A percentile compares a stretch with the other conserved stretches of the same genome.
These are phyloP conservation scores for Malurus melanocephalus DNA, from an alignment of 2,113 vertebrate species.

Conservation along the genomic window DNA sequence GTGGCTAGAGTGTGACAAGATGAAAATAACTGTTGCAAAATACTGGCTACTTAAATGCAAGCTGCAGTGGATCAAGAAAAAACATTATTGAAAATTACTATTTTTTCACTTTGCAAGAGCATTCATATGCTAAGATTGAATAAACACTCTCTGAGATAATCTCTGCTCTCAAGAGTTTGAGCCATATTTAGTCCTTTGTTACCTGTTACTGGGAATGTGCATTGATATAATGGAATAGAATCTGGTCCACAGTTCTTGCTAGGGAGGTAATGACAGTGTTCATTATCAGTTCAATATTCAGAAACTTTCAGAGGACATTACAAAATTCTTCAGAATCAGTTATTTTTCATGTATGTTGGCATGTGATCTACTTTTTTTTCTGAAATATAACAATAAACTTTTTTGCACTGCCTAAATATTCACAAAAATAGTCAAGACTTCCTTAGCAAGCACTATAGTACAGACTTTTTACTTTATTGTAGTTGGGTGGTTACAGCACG, in stretches of 20 bases:
- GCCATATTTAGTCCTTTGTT: background rate
- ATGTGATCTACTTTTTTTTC: background rate
- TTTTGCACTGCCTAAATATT: background rate
- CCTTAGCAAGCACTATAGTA: background rate
- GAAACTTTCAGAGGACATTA: background rate
- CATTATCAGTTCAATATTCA: background rate
- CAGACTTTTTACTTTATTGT: background rate
- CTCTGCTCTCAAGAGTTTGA: background rate
- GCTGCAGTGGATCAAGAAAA: background rate
- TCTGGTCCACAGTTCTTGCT: background rate
- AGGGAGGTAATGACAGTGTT: background rate
- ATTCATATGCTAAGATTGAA: background rate
- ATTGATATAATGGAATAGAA: background rate
- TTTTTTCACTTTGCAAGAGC: background rate
- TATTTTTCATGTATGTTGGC: background rate
- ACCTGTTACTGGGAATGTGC: background rate
- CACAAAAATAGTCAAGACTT: background rate
- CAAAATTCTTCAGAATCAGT: background rate
- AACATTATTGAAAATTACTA: background rate
- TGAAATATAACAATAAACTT: background rate
- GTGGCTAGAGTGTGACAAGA: rapidly evolving
- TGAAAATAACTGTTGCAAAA: background rate
- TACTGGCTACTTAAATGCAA: background rate
- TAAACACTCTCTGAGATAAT: background rate
- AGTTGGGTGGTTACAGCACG: background rate